Base-by-base conservation (phyloP, 92 coral and sea anemone genomes). In the Actinostola sp. region DNA sequence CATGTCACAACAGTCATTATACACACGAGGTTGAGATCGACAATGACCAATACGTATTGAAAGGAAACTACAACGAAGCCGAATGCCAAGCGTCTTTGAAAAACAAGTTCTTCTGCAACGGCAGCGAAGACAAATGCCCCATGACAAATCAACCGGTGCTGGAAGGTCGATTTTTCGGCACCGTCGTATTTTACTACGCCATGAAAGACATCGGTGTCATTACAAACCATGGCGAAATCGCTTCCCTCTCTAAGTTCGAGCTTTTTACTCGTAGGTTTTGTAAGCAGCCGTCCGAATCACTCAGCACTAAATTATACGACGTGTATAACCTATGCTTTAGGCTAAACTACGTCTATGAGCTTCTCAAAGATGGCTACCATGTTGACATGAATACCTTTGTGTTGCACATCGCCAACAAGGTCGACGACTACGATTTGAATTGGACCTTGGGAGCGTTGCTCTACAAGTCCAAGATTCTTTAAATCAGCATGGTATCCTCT, bases 381-480 rank as follows among this genome's bases (percentile, higher is more conserved):
- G 33, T 67, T 3, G 15, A 54, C 0, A 31, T 0, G 25, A n/a
- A 20, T 14, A 55, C 58, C 14, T 64, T 64, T 24, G 45, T 6
- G 13, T 65, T 82, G 13, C 44, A 21, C 31, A 74, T 80, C 7
- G 44, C 73, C 1, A 42, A 52, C n/a, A 56, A 69, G 9, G 32
- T 72, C 21, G 42, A 55, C 21, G 86, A 80, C 25, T 80, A 72
- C 56, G 36, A 73, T n/a, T 44, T 80, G 67, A 56, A 64, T 19
- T 80, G 86, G 86, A 73, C 73, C 20, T 30, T 80, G 24, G 86
- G 86, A 0, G 86, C 69, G 6, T 43, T 72, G 44, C 58, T 80
- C 12, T 35, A 63, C 32, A 58, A 65, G 19, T 20, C 66, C 12
- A 61, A 61, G 4, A 16, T 35, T 13, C 66, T 61, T 34, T 35